Evolutionary conservation across 2,888 invertebrate species (phyloP), one percentile per base, ranked within the genome.

Genomic region (Cryptophagus acutangulus): DNA sequence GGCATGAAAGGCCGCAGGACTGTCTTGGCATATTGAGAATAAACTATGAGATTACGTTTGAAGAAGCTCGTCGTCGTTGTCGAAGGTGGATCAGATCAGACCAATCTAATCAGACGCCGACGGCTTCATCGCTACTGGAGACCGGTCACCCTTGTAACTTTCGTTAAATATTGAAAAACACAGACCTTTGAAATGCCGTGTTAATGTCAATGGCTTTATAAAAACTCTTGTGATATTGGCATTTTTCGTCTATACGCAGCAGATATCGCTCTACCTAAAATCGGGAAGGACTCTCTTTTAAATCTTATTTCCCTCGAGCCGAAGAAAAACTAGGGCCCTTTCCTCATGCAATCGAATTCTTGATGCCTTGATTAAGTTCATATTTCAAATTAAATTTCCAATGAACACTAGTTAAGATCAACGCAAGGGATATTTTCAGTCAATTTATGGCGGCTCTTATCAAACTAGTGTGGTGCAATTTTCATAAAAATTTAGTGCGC

Each of bases 31-130:
- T 49, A 55, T 51, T 50, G 52, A 46, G 48, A 52, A 52, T 46
- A 53, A 53, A 55, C 49, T 51, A 53, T 51, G 46, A 49, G 52
- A 55, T 53, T 51, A 48, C 48, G 43, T 50, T 41, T 46, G 41
- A 42, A 33, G 43, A 38, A 29, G 34, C 37, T 40, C n/a, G n/a
- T n/a, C 12, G n/a, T 13, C n/a, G 14, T 13, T 12, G 8, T 38
- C 17, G 17, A 41, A 41, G 45, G 44, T 44, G 40, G 31, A 33
- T 33, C 28, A 38, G 31, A 33, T 33, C 28, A 35, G 29, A 38
- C 40, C 39, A 48, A 48, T 48, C 43, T 41, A 43, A 45, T 43
- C 39, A 45, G 43, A 41, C 40, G 43, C 38, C 38, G 25, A 33
- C 33, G 36, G 39, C 39, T 39, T 38, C 37, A 31, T 33, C 41